Evolutionary conservation across 2,797 vertebrate genomes (phyloP).

Genomic region (Serranus cabrilla): DNA sequence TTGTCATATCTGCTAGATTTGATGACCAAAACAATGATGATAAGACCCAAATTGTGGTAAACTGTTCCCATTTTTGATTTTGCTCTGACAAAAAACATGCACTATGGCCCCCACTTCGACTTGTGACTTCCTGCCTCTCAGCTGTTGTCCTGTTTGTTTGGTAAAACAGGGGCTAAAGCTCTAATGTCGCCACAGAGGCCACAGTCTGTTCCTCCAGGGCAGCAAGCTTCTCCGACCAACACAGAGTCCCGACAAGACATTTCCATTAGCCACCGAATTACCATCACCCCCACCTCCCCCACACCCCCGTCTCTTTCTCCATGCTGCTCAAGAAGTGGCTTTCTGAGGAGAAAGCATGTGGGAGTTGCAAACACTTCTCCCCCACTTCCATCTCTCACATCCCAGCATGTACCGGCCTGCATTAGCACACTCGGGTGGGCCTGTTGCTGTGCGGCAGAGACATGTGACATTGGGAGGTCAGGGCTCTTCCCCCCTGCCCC

Average conservation of each 20-base stretch:
- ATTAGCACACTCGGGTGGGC: slow-evolving; percentile 78
- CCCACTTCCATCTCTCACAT: slow-evolving; percentile 61
- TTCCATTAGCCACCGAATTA: slow-evolving; percentile 83
- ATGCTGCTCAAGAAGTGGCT: slow-evolving; percentile 57
- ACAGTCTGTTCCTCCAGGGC: slow-evolving; percentile 37
- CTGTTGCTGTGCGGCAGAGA: slow-evolving; percentile 72
- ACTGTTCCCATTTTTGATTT: background rate
- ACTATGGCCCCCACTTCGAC: slow-evolving; percentile 1
- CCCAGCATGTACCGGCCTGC: slow-evolving; percentile 73
- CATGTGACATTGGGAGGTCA: slow-evolving; percentile 76
- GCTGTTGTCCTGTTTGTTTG: slow-evolving; percentile 51
- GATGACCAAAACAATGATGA: background rate
- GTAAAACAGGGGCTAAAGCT: slow-evolving; percentile 46
- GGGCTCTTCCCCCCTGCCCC: background rate
- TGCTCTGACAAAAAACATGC: slow-evolving; percentile 1
- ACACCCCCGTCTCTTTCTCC: slow-evolving; percentile 24
- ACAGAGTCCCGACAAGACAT: slow-evolving; percentile 79
- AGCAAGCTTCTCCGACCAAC: slow-evolving; percentile 54
- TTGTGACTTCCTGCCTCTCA: slow-evolving; percentile 9
- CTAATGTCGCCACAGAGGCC: slow-evolving; percentile 25
- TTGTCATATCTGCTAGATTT: background rate
- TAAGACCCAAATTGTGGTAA: background rate
- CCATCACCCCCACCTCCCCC: slow-evolving; percentile 42
- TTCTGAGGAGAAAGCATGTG: slow-evolving; percentile 61
- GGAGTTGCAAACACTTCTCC: slow-evolving; percentile 68